A percentile compares a stretch with the other conserved stretches of the same genome.
These are phyloP conservation scores for Leucosticte australis DNA, from an alignment of 2,113 vertebrate genomes.

Conservation along the genomic window DNA sequence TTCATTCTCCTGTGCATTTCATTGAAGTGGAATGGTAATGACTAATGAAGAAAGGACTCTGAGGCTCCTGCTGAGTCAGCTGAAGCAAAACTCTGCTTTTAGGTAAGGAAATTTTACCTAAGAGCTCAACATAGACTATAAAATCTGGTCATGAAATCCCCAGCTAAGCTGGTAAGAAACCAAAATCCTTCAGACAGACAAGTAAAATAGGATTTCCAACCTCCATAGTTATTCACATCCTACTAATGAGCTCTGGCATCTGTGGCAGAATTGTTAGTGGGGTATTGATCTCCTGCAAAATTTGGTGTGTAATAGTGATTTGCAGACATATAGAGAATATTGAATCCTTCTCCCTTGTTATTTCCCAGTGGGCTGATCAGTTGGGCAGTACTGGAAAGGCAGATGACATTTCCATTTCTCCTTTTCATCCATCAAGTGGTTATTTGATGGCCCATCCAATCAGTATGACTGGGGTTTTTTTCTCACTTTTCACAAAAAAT, in stretches of 20 bases:
- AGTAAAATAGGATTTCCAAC: constrained; percentile 51
- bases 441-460: neutral
- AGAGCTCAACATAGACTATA: neutral
- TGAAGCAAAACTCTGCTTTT: neutral
- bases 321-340: neutral
- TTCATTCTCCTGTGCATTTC: neutral
- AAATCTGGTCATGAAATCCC: constrained; percentile 38
- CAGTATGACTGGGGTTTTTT: neutral
- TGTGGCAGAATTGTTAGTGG: constrained; percentile 29
- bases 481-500: neutral
- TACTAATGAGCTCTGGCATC: constrained; percentile 40
- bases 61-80: neutral
- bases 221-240: constrained; percentile 21
- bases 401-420: constrained; percentile 22
- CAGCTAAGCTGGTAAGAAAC: constrained; percentile 40
- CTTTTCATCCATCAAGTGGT: neutral
- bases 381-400: neutral
- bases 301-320: constrained; percentile 7
- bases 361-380: neutral
- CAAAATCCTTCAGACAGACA: constrained; percentile 61
- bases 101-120: constrained; percentile 27
- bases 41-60: neutral
- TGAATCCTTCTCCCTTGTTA: neutral
- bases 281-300: constrained; percentile 50
- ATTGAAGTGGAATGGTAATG: neutral